Conservation (phyloP, 2,888 invertebrate species). For the Thyatira batis region DNA sequence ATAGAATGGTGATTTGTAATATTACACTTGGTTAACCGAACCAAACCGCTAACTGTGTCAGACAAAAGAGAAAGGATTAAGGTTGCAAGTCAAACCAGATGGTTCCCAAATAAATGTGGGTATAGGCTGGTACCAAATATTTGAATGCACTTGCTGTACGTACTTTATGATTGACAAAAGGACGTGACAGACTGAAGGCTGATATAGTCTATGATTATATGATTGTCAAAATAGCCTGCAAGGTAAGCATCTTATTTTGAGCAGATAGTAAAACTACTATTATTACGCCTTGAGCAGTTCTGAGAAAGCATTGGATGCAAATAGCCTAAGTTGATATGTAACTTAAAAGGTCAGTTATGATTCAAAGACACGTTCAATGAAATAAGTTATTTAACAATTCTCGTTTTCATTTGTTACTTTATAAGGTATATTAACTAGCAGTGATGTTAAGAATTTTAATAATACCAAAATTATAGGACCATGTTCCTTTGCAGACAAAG, state of each 20-base stretch:
- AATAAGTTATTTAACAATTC: neutral
- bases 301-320: too few species aligned
- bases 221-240: neutral
- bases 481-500: neutral
- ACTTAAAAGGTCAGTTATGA: too few species aligned
- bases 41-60: conserved; percentile 33
- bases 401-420: too few species aligned
- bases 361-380: too few species aligned
- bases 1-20: conserved; percentile 10
- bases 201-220: neutral
- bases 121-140: neutral
- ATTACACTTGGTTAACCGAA: conserved; percentile 15
- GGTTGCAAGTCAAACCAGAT: neutral
- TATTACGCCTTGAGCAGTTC: neutral
- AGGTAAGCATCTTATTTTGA: neutral
- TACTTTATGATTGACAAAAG: neutral
- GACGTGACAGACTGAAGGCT: neutral
- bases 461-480: neutral
- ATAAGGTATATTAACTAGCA: neutral
- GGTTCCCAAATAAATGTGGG: neutral
- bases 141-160: neutral
- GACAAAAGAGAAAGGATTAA: conserved; percentile 40
- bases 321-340: too few species aligned
- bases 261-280: neutral
- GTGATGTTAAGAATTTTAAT: neutral